Base-by-base conservation (phyloP, 2,888 invertebrate genomes). In the Priapulus caudatus region DNA sequence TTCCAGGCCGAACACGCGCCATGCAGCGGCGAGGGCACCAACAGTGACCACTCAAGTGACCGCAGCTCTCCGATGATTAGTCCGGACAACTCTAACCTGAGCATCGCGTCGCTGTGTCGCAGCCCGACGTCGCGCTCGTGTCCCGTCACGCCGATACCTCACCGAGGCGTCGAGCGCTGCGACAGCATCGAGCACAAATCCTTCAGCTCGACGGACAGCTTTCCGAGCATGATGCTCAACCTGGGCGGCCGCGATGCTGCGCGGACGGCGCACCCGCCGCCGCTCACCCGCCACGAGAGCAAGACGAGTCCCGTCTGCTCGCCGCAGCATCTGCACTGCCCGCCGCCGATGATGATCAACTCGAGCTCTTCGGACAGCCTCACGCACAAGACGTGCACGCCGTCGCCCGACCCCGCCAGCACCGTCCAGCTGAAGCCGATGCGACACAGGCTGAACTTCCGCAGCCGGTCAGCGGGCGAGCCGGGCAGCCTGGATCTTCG, bases 181-280 rank as follows among this genome's bases (percentile, higher is more conserved):
- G 33, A 10, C 10, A 33, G 10, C 10, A 10, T 33, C 10, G 33
- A 33, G n/a, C 33, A 33, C 10, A 10, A n/a, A 10, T 33, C 33
- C n/a, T 33, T 33, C n/a, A n/a, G 33, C 10, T 33, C 33, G 33
- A 33, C 33, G 33, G 33, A 33, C 33, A 33, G 33, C n/a, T 33
- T 33, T 33, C 33, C 33, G 10, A 33, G n/a, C 33, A 33, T 33
- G 33, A n/a, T 33, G n/a, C n/a, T 33, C 10, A 33, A 33, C 33
- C n/a, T 33, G n/a, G 33, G 33, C 10, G 33, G n/a, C 33, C 10
- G n/a, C 10, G 33, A 33, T n/a, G 33, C 33, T 10, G 10, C 10
- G 10, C 33, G 33, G 10, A 33, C 33, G n/a, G 10, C n/a, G 10
- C 10, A 33, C 10, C 33, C 33, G 33, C 33, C 33, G n/a, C 33